Percentiles rank a stretch among this genome's conserved stretches.
Conservation (phyloP, 2,113 vertebrate genomes). For the Catharus minimus region DNA sequence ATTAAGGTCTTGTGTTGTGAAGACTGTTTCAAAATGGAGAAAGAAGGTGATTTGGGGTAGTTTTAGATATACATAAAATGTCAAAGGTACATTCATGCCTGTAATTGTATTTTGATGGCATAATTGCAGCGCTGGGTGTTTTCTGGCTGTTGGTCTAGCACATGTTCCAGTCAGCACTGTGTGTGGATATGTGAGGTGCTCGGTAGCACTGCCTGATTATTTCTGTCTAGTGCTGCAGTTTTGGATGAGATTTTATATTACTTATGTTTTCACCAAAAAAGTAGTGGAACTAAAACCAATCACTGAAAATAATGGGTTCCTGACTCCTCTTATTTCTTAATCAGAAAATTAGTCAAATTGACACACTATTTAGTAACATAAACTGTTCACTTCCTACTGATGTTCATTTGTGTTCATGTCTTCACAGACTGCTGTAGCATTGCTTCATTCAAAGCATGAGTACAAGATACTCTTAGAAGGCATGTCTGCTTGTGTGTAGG, state of each 20-base stretch:
- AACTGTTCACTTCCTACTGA: background rate
- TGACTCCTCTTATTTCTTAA: background rate
- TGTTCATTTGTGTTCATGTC: background rate
- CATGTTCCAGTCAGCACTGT: background rate
- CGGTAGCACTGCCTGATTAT: fast-evolving
- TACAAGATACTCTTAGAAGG: background rate
- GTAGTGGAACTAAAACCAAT: background rate
- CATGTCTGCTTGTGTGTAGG: background rate
- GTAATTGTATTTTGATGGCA: background rate
- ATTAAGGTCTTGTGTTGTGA: background rate
- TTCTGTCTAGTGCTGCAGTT: background rate
- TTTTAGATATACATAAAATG: background rate
- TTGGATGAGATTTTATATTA: background rate
- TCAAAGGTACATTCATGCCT: background rate
- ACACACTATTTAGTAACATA: fast-evolving
- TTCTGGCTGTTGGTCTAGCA: background rate
- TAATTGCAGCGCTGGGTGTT: background rate
- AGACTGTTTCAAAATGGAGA: background rate
- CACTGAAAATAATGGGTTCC: background rate
- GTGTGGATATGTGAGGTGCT: fast-evolving
- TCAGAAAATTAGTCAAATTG: background rate
- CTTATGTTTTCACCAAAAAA: background rate
- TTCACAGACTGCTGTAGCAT: background rate
- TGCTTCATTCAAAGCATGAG: background rate
- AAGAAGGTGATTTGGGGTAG: fast-evolving